Base-by-base conservation (phyloP, 2,888 invertebrate genomes). In the Lithophane socia region DNA sequence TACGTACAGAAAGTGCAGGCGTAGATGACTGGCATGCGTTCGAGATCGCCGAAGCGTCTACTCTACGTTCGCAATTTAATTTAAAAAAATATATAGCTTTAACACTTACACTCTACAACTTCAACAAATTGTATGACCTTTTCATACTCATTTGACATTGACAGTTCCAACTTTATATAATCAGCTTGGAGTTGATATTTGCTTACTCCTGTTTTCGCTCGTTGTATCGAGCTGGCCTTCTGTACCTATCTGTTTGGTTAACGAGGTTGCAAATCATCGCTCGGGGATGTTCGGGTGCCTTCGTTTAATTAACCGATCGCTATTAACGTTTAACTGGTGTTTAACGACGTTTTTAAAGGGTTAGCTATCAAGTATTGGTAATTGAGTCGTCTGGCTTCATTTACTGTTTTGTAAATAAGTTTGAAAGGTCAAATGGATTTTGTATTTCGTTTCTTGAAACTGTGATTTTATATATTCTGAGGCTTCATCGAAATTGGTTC, bases 261-360 rank as follows among this genome's bases (percentile, higher is more conserved):
- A 63, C 60, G 47, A 77, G 74, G 71, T 73, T 68, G 73, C 75
- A 80, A 84, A 82, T 87, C 86, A 86, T 87, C 47, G 72, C 60
- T 81, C 67, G 72, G 75, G 82, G 80, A 72, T 80, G 71, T 86
- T 79, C 80, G 82, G 82, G 9, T 69, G 73, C 75, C 64, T 86
- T 83, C 73, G 73, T 79, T 86, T 86, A 83, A 87, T 83, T 87
- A 79, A 75, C 79, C 80, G 71, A 79, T 82, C 21, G 80, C 85
- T 77, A 80, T 82, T 83, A 83, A 80, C 61, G 71, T 87, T 80
- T 80, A 82, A 86, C 72, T 73, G 70, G 65, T 70, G 67, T 87
- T 87, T 86, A 77, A 86, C 83, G 87, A 80, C 79, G 79, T 83
- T 88, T 87, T 87, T 82, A 88, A 85, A 86, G 82, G 88, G 83